Evolutionary conservation across 2,888 invertebrate species (phyloP), one percentile per base, ranked within the genome.

Genomic region (Sarcophaga subvicina): DNA sequence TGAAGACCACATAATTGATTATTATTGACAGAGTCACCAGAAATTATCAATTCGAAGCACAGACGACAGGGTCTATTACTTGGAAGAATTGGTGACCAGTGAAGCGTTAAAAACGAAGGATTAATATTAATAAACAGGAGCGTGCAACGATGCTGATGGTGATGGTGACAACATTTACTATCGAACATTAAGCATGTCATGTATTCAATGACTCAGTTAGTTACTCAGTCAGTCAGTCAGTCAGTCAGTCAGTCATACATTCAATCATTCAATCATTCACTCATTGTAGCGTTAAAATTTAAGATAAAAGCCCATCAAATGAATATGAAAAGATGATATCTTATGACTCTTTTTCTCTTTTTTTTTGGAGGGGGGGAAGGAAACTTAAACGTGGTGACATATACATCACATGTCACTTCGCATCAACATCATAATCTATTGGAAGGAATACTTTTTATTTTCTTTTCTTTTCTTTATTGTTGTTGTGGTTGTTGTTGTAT

Each of bases 51-150:
- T 37, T 37, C 37, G 1, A 37, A 2, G 37, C 37, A 37, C 37
- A 37, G 37, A 37, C 37, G 37, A 37, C 37, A 8, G 37, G 10
- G 2, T 37, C 37, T 37, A 37, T 37, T 37, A 37, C 37, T 37
- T 37, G 37, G 37, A 37, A 37, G 37, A 37, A 37, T 47, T 17
- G 75, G 62, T 79, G 85, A 67, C 80, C 86, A 88, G 49, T 88
- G 88, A 78, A 88, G 88, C 83, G 86, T 88, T 85, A 84, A 76
- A 88, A 84, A 84, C 84, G 86, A 85, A 88, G 87, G 88, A 88
- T 88, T 88, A 89, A 81, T 87, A 87, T 88, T 86, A 85, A 88
- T 88, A 85, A 83, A 80, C 85, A 71, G 85, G 63, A 85, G 79
- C 84, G 85, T 83, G 83, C 72, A 76, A 59, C 54, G 37, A 72